Evolutionary conservation across 2,888 invertebrate genomes (phyloP), one percentile per base, ranked within the genome.

Genomic region (Kryphioiulus occultus): DNA sequence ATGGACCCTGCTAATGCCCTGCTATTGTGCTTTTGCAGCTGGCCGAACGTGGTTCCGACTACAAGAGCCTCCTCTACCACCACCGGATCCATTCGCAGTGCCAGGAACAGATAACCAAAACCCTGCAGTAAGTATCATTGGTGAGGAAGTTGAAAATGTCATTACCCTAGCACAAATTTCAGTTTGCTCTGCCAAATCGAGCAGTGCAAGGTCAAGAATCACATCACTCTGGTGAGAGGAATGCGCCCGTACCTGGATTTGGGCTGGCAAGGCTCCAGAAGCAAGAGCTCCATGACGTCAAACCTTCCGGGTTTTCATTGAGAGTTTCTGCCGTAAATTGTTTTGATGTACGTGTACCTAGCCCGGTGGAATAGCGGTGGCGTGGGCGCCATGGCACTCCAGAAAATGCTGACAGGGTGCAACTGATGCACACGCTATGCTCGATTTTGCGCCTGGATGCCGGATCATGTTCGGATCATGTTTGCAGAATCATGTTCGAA

Each of bases 41-140:
- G 3, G 93, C 95, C 53, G 94, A 94, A 90, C 94, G 97, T 89
- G 98, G 98, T 4, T 96, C 97, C 0, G 96, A 99, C 92, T 97
- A 95, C 91, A 95, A 97, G 88, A 94, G 95, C 47, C 93, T 99
- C 90, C 90, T 96, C 32, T 93, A 94, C 87, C 95, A 95, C 90
- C 98, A 99, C 91, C 94, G 95, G 87, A 93, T 95, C 87, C 98
- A 99, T 92, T 96, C 96, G 91, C 93, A 94, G 59, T 89, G 89
- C 87, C 86, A 89, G 59, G 89, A 90, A 42, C 83, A 89, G 53
- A 90, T 91, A 22, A 89, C 90, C 17, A 87, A 89, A 47, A 89
- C 90, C 9, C 88, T 91, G 42, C 86, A 86, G 89, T 89, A 87
- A 87, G 87, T 82, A 15, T 12, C 7, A 32, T 22, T 9, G 59